Evolutionary conservation across 1,140 invertebrate species (phyloP).

Genomic region (Papilio xuthus): DNA sequence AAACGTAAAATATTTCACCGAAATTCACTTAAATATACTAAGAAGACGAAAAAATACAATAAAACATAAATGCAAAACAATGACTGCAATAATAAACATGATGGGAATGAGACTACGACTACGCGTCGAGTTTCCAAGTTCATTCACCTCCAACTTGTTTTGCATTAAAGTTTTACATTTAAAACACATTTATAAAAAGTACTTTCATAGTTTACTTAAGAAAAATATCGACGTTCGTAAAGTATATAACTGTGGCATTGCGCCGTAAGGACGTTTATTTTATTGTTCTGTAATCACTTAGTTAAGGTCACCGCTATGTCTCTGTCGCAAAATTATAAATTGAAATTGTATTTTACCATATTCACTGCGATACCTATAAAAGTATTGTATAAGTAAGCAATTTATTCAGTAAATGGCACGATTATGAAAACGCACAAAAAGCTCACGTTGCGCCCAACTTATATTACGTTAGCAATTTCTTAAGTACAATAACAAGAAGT

Average conservation of each 20-base stretch:
- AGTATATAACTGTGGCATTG: slow-evolving; percentile 39
- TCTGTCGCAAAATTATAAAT: neutral
- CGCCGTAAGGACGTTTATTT: slow-evolving; percentile 37
- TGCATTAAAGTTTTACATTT: slow-evolving; percentile 43
- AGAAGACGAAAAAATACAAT: slow-evolving; percentile 44
- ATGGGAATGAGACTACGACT: neutral
- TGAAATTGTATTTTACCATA: neutral
- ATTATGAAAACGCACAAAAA: slow-evolving; percentile 48
- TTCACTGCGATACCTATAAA: slow-evolving; percentile 13
- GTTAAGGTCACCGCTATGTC: slow-evolving; percentile 25
- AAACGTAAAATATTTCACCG: neutral
- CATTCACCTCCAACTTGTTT: slow-evolving; percentile 17
- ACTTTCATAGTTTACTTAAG: slow-evolving; percentile 29
- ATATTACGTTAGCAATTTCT: slow-evolving; percentile 61
- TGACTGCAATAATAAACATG: slow-evolving; percentile 24
- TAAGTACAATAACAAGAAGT: slow-evolving; percentile 32
- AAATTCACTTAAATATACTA: slow-evolving; percentile 23
- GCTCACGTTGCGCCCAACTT: slow-evolving; percentile 68
- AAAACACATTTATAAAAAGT: slow-evolving; percentile 28
- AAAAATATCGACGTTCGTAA: slow-evolving; percentile 20
- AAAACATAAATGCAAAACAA: slow-evolving; percentile 33
- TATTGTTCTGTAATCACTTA: slow-evolving; percentile 33
- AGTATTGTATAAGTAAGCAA: neutral
- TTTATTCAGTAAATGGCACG: slow-evolving; percentile 42
- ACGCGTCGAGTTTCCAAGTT: slow-evolving; percentile 1